These are phyloP conservation scores for Pseudorhiza aurosa DNA, from an alignment of 30 jellyfish, hydroid and myxozoan species.

Conservation along the genomic window DNA sequence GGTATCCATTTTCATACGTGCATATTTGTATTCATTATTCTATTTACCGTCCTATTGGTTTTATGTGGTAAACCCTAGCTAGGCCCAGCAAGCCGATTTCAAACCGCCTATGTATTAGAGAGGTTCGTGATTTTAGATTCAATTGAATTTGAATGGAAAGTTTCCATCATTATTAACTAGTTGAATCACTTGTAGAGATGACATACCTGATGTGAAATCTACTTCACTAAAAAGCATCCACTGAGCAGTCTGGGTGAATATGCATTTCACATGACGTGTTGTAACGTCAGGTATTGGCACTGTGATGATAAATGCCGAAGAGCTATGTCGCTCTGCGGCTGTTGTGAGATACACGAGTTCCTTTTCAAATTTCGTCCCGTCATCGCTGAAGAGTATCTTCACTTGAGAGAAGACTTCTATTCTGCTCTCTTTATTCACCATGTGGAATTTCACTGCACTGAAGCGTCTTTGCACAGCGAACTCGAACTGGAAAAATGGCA, in stretches of 20 bases:
- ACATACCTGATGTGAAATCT: slow-evolving; percentile 73
- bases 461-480: slow-evolving; percentile 53
- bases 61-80: no score
- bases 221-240: slow-evolving; percentile 87
- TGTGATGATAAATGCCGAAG: slow-evolving; percentile 68
- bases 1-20: no score
- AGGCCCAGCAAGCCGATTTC: no score
- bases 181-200: not conserved
- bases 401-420: slow-evolving; percentile 65
- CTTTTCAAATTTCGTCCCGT: slow-evolving; percentile 46
- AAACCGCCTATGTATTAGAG: no score
- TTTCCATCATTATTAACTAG: no score
- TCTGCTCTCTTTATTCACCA: slow-evolving; percentile 56
- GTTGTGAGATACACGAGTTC: slow-evolving; percentile 54
- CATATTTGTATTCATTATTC: no score
- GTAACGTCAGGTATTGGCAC: slow-evolving; percentile 50
- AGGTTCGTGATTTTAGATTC: no score
- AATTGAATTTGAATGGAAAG: no score
- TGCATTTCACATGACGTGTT: slow-evolving; percentile 45
- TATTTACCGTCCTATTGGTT: no score
- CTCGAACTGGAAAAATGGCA: slow-evolving; percentile 62
- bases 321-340: slow-evolving; percentile 66
- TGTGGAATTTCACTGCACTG: slow-evolving; percentile 66
- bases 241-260: slow-evolving; percentile 55
- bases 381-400: slow-evolving; percentile 66